Percentiles rank a stretch among this genome's conserved stretches.
phyloP scores from a whole-genome alignment of 2,888 invertebrate genomes.

The Caprella mutica region DNA sequence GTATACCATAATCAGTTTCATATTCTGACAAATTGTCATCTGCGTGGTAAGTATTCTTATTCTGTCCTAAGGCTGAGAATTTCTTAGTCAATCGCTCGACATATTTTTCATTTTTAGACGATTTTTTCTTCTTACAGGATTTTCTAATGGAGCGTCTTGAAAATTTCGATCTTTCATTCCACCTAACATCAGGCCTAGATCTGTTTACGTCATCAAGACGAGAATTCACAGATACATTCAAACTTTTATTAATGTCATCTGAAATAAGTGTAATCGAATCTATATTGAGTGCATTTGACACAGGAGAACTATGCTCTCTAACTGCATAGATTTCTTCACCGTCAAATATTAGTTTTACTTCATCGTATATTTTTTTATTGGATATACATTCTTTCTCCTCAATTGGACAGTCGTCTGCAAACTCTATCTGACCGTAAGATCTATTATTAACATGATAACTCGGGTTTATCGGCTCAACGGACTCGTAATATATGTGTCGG shows the following conservation, averaged over 20 bases:
- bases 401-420: not conserved
- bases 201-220: slow-evolving; percentile 6
- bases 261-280: slow-evolving; percentile 12
- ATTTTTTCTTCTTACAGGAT: slow-evolving; percentile 1
- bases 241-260: slow-evolving; percentile 15
- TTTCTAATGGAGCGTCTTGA: slow-evolving; percentile 6
- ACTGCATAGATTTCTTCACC: slow-evolving; percentile 4
- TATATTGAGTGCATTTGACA: slow-evolving; percentile 1
- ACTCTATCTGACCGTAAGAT: not conserved
- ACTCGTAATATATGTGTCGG: too few species aligned
- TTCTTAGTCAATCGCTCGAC: too few species aligned
- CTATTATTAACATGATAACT: not conserved
- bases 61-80: not conserved
- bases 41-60: not conserved
- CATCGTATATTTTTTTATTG: not conserved
- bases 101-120: too few species aligned
- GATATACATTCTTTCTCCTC: not conserved
- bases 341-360: slow-evolving; percentile 1
- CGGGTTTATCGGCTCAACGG: not conserved
- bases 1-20: too few species aligned
- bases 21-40: not conserved
- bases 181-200: not conserved
- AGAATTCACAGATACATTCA: slow-evolving; percentile 24
- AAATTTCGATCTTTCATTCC: slow-evolving; percentile 1
- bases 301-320: not conserved